Evolutionary conservation across 2,113 vertebrate species (phyloP), one percentile per base, ranked within the genome.

Genomic region (Meleagris gallopavo): DNA sequence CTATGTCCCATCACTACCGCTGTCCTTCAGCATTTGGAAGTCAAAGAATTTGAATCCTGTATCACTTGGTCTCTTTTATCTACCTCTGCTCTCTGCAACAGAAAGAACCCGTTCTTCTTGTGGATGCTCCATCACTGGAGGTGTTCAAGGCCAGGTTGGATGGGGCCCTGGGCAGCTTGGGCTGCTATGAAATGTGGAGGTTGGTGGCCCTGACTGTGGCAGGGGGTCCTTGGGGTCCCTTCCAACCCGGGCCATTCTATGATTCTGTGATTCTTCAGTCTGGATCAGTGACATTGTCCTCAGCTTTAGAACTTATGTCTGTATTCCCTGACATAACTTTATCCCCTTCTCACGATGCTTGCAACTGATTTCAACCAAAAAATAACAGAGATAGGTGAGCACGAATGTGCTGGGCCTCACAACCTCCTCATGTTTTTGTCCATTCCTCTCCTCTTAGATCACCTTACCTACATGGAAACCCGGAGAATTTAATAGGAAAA

Each of bases 401-500:
- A n/a, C 0, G 0, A 20, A 64, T 27, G 11, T 6, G 9, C 48
- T 12, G 4, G 19, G 25, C 58, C 45, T 80, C 41, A 50, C 18
- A 45, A 29, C 16, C 6, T 74, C 38, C 27, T 72, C 67, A 46
- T 11, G 41, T 84, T 70, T 60, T 76, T 36, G 41, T 67, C 75
- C 30, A 21, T n/a, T 89, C 60, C 14, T 91, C 55, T 89, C 40
- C 57, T 89, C 77, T 87, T 1, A 0, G 7, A 46, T 95, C 57
- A 90, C 76, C 90, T 94, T 80, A 86, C 58, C 85, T 86, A 41
- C 77, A 50, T 2, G 24, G 66, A 60, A 96, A 52, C 84, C 83
- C 81, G 72, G 52, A 93, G 45, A 90, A 92, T 19, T 64, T 93
- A 72, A 89, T 81, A 83, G 78, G 54, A 76, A 86, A 67, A 86